Conservation (phyloP, 2,797 vertebrate genomes). For the Chelmon rostratus region DNA sequence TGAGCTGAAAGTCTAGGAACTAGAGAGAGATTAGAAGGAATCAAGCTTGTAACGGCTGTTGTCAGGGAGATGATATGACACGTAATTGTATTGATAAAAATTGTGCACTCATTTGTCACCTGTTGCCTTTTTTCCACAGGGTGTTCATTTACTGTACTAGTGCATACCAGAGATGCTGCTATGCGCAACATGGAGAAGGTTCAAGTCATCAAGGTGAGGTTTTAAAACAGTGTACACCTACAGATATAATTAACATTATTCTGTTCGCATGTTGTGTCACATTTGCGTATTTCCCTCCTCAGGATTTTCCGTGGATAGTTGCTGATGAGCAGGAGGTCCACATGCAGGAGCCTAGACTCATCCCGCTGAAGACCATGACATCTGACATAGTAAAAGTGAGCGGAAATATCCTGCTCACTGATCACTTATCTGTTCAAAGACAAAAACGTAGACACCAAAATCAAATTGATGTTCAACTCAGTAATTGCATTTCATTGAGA, state of each 20-base stretch:
- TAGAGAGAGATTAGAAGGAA: no score
- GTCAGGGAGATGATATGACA: not conserved
- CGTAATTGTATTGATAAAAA: not conserved
- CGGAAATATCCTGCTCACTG: not conserved
- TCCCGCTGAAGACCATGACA: constrained; percentile 98
- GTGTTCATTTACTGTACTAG: constrained; percentile 95
- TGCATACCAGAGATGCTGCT: constrained; percentile 97
- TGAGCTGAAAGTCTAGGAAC: no score
- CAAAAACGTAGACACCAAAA: not conserved
- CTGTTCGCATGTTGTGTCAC: not conserved
- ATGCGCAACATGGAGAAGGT: constrained; percentile 99
- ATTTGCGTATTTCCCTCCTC: constrained; percentile 14
- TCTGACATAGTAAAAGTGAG: constrained; percentile 96
- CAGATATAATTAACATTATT: no score
- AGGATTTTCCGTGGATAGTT: constrained; percentile 99
- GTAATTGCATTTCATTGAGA: not conserved
- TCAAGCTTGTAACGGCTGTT: not conserved
- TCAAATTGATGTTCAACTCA: not conserved
- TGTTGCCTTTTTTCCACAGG: constrained; percentile 80
- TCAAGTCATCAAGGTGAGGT: constrained; percentile 96
- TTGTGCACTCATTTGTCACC: not conserved
- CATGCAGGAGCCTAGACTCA: constrained; percentile 95
- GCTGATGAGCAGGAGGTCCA: constrained; percentile 97
- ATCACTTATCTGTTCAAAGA: not conserved
- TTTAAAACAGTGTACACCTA: not conserved